Conservation (phyloP, 1,140 invertebrate genomes). For the Papilio aristodemus region DNA sequence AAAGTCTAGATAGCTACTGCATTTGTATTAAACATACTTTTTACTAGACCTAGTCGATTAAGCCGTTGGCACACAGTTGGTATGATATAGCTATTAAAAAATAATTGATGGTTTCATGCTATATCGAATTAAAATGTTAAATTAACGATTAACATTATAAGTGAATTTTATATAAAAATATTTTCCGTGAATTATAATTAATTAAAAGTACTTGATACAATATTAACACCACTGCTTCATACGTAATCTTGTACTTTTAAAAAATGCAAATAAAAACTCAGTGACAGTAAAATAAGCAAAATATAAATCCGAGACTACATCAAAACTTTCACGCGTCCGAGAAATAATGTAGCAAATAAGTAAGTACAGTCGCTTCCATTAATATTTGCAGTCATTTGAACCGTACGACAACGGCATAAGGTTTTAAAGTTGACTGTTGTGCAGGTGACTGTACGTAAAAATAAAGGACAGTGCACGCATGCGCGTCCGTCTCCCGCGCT, state of each 20-base stretch:
- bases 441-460: slow-evolving; percentile 2
- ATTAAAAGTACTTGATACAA: not conserved
- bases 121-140: not conserved
- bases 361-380: slow-evolving; percentile 5
- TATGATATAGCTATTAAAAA: not conserved
- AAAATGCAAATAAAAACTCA: not conserved
- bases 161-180: not conserved
- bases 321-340: slow-evolving; percentile 14
- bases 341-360: not conserved
- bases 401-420: not conserved
- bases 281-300: slow-evolving; percentile 8
- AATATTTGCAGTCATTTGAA: slow-evolving; percentile 1
- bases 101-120: not conserved
- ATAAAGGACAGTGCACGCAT: slow-evolving; percentile 35
- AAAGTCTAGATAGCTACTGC: slow-evolving; percentile 2
- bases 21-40: not conserved
- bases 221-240: not conserved
- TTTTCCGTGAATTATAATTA: not conserved
- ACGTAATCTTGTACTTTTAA: not conserved
- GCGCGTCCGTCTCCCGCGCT: slow-evolving; percentile 37
- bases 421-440: not conserved
- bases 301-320: not conserved
- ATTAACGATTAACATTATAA: not conserved
- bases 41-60: not conserved
- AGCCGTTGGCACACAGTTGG: not conserved